Percentiles rank a stretch among this genome's conserved stretches.
phyloP scores from a whole-genome alignment of 1,140 invertebrate genomes.

The Vanessa atalanta region DNA sequence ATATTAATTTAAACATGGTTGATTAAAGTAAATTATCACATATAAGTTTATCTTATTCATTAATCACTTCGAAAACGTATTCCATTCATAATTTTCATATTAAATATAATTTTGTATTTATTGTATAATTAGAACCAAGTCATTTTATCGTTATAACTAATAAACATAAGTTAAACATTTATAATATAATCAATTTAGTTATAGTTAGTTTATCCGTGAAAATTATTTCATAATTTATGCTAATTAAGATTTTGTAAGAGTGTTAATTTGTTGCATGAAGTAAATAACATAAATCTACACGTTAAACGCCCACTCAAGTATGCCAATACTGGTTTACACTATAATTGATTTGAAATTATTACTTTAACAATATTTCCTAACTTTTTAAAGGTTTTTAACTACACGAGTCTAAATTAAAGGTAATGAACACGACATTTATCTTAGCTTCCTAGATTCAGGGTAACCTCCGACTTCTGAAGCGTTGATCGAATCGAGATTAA shows the following conservation, averaged over 20 bases:
- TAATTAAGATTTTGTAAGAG: slow-evolving; percentile 10
- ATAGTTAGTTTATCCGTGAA: background rate
- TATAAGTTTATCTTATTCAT: too few species aligned
- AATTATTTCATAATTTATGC: slow-evolving; percentile 23
- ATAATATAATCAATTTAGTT: background rate
- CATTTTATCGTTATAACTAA: background rate
- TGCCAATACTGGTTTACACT: slow-evolving; percentile 11
- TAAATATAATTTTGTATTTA: too few species aligned
- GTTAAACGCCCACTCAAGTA: slow-evolving; percentile 11
- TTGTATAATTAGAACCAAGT: too few species aligned
- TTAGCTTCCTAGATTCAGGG: background rate
- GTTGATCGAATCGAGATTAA: too few species aligned
- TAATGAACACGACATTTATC: background rate
- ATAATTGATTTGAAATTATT: slow-evolving; percentile 20
- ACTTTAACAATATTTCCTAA: slow-evolving; percentile 21
- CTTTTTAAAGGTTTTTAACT: slow-evolving; percentile 7
- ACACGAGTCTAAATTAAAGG: background rate
- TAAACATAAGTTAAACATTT: background rate
- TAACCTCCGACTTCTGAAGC: too few species aligned
- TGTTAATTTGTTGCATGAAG: slow-evolving; percentile 17
- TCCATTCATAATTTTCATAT: too few species aligned
- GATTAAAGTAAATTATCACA: too few species aligned
- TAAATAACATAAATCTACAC: slow-evolving; percentile 21
- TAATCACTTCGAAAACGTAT: too few species aligned
- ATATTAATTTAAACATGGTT: too few species aligned